Evolutionary conservation across 2,888 invertebrate species (phyloP).

Genomic region (Gibbula magus): DNA sequence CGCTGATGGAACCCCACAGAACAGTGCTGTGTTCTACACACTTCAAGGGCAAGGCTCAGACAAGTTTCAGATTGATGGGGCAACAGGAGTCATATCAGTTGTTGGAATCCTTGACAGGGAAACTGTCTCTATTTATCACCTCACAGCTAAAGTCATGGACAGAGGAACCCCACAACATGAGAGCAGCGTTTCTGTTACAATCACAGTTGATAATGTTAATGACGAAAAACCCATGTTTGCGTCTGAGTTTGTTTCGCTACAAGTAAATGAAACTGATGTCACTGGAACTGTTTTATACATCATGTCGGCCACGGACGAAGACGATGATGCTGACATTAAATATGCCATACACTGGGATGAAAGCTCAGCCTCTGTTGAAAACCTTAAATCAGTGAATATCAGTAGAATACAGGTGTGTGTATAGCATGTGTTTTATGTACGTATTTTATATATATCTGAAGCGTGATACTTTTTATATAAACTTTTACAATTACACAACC

Average conservation of each 20-base stretch:
- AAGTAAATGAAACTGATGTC: neutral
- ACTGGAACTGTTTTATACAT: neutral
- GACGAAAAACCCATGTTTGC: constrained; percentile 16
- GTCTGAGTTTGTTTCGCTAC: neutral
- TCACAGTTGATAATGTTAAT: constrained; percentile 28
- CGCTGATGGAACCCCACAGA: constrained; percentile 4
- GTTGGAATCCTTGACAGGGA: constrained; percentile 40
- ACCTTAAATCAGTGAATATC: neutral
- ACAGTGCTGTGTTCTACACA: constrained; percentile 12
- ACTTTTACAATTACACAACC: no score
- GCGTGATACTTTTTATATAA: no score
- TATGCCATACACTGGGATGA: neutral
- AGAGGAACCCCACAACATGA: constrained; percentile 19
- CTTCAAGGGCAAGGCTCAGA: constrained; percentile 23
- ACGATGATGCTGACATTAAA: neutral
- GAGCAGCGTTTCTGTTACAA: neutral
- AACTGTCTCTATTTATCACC: constrained; percentile 21
- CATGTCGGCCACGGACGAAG: neutral
- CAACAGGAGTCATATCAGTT: constrained; percentile 33
- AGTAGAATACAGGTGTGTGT: neutral
- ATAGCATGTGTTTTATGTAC: no score
- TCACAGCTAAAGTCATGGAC: constrained; percentile 43
- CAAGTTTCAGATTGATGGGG: constrained; percentile 38
- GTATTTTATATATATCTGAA: no score
- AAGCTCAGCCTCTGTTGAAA: neutral